phyloP scores from a whole-genome alignment of 2,113 vertebrate genomes.

The Stegastes partitus region DNA sequence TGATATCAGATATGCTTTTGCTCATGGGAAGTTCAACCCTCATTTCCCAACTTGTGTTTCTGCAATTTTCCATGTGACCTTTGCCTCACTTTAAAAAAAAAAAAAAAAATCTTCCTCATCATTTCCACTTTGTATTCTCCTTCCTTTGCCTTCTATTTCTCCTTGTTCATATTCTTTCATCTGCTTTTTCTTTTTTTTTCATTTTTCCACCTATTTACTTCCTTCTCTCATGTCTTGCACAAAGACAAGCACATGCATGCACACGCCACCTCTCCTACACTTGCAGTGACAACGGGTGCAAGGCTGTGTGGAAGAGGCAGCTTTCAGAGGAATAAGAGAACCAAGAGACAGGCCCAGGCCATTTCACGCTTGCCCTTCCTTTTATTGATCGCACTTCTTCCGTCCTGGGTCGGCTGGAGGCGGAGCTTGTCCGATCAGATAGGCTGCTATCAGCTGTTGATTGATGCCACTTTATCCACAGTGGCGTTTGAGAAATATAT shows the following conservation, averaged over 20 bases:
- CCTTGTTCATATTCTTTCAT: not conserved
- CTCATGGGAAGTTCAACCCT: constrained; percentile 15
- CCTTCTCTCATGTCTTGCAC: not conserved
- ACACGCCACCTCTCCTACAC: not conserved
- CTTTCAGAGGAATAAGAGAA: constrained; percentile 43
- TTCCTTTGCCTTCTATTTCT: not conserved
- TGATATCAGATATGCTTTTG: constrained; percentile 52
- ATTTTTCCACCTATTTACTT: not conserved
- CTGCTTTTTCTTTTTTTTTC: not conserved
- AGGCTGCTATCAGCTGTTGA: constrained; percentile 36
- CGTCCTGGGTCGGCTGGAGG: constrained; percentile 38
- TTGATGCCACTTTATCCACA: not conserved
- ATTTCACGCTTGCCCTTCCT: constrained; percentile 57
- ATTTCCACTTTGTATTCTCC: not conserved
- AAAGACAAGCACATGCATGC: constrained; percentile 19
- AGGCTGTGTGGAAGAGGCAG: not conserved
- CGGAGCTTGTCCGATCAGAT: constrained; percentile 39
- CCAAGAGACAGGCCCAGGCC: constrained; percentile 19
- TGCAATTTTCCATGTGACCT: constrained; percentile 21
- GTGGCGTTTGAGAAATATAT: constrained; percentile 7
- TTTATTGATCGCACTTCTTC: constrained; percentile 57
- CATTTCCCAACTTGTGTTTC: constrained; percentile 29
- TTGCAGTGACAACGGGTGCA: constrained; percentile 23
- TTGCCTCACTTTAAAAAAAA: constrained; percentile 6
- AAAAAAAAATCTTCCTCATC: not conserved